phyloP scores from a whole-genome alignment of 1,140 invertebrate genomes.

The Aporrectodea caliginosa region DNA sequence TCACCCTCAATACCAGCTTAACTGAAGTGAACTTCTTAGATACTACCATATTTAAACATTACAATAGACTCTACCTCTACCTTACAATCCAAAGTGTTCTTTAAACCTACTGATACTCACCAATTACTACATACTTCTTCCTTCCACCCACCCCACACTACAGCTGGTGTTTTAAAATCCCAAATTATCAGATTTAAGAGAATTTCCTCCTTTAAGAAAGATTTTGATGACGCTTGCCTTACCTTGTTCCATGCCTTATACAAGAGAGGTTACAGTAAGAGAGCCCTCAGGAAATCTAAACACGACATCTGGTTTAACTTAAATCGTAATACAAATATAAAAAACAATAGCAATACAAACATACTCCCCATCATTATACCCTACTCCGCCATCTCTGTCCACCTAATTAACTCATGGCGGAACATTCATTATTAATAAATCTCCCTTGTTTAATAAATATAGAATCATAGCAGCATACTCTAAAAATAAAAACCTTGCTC shows the following conservation, averaged over 20 bases:
- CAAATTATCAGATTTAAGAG: slow-evolving; percentile 16
- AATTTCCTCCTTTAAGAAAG: not conserved
- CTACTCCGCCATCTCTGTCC: not conserved
- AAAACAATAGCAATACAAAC: not conserved
- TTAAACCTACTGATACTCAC: slow-evolving; percentile 7
- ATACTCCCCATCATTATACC: not conserved
- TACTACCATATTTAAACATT: not conserved
- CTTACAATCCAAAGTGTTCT: not conserved
- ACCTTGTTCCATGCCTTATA: not conserved
- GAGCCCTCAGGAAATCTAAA: not conserved
- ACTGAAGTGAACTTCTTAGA: not conserved
- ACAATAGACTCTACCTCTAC: not conserved
- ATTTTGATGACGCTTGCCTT: not conserved
- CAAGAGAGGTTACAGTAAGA: not conserved
- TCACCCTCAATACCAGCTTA: not conserved
- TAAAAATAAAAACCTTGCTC: not conserved
- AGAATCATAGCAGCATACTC: not conserved
- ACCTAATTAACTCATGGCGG: not conserved
- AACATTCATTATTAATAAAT: not conserved
- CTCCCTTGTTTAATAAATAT: not conserved
- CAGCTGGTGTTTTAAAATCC: slow-evolving; percentile 6
- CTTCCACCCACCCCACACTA: slow-evolving; percentile 11
- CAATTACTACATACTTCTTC: not conserved
- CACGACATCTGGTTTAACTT: not conserved
- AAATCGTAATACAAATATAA: not conserved